Base-by-base conservation (phyloP, 2,888 invertebrate genomes). In the Brachypalpus laphriformis region DNA sequence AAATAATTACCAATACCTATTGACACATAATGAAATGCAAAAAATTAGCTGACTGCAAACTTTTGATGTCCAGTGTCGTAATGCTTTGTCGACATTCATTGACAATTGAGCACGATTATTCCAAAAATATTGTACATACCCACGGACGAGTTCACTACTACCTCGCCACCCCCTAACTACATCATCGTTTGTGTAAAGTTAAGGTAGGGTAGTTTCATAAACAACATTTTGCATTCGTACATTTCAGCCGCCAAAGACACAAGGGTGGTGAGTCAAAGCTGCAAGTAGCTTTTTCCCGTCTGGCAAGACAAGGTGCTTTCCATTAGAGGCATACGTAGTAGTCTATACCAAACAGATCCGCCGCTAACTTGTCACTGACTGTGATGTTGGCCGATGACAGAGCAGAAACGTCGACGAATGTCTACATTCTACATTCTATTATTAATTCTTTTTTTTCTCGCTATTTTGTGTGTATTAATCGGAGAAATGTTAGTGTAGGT, bases 401-500 rank as follows among this genome's bases (percentile, higher is more conserved):
- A 59, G 45, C 25, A 20, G 3, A 49, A 45, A 56, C 45, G 18
- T 34, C 42, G 20, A 31, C 28, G 54, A 25, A 71, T 34, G 22
- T 70, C 63, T 75, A 59, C 49, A 49, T 56, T 71, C 51, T 65
- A 49, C 42, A 49, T 56, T 71, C 42, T 65, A 57, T 77, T 65
- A 34, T 59, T 65, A 49, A 40, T 47, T 63, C 14, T 34, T 47
- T 34, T 25, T 51, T 61, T 51, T 5, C n/a, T 40, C 18, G 20
- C 51, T 20, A 40, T n/a, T 9, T 16, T 66, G 22, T 40, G 14
- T 59, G 40, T 40, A 75, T 54, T 57, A 85, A 85, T 75, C 59
- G 51, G 37, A 70, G 56, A 75, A 81, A 75, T 65, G 75, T 85
- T 85, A 57, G 75, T 75, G 81, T 81, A 85, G 83, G 83, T 85